Evolutionary conservation across 35 echinoderm and acorn worm genomes (phyloP).

Genomic region (Apostichopus parvimensis): DNA sequence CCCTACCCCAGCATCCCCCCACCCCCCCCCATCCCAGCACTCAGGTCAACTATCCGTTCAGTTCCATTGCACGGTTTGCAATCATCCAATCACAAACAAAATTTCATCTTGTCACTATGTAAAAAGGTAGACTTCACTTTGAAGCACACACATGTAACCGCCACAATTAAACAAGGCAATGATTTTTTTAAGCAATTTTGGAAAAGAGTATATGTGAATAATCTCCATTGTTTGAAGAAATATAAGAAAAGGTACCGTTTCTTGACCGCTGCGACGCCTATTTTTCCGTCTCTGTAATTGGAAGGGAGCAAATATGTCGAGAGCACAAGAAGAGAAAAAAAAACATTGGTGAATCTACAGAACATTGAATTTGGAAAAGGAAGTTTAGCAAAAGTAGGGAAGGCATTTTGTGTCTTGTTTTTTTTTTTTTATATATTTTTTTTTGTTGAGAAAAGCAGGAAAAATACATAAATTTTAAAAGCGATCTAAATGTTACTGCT

Average conservation of each 20-base stretch:
- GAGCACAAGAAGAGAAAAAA: slow-evolving; percentile 50
- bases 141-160: no score
- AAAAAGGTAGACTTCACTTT: no score
- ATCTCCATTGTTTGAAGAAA: slow-evolving; percentile 32
- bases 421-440: not conserved
- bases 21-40: no score
- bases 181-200: no score
- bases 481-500: not conserved
- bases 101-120: no score
- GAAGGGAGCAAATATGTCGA: slow-evolving; percentile 42
- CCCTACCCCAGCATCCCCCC: no score
- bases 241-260: slow-evolving; percentile 53
- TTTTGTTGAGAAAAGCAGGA: not conserved
- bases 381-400: not conserved
- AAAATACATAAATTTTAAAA: not conserved
- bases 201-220: slow-evolving; percentile 19
- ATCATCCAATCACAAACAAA: no score
- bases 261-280: slow-evolving; percentile 58
- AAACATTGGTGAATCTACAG: slow-evolving; percentile 33
- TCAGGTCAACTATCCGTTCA: no score
- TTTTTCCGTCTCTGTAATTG: slow-evolving; percentile 59
- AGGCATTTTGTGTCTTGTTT: not conserved
- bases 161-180: no score
- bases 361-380: not conserved
- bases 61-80: no score